Evolutionary conservation across 2,113 vertebrate species (phyloP), one percentile per base, ranked within the genome.

Genomic region (Dicrurus megarhynchus): DNA sequence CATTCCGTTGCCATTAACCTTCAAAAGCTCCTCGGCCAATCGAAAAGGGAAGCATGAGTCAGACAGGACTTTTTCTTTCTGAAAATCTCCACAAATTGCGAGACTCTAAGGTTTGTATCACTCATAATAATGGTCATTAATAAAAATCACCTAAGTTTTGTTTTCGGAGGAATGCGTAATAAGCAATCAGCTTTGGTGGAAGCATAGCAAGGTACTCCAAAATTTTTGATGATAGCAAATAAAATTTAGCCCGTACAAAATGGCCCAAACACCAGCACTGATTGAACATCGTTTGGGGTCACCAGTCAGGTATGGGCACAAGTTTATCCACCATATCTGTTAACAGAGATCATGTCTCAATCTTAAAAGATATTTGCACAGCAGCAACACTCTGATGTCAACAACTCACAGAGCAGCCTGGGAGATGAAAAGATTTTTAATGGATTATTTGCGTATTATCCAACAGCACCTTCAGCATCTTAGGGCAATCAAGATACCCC

Each of bases 371-470:
- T 50, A 63, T 86, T 90, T 90, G 60, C 30, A 11, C 35, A 81
- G 39, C 35, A 78, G 39, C 35, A 78, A 42, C 32, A 28, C 12
- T 22, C 30, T 50, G 89, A 82, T 41, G 20, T 75, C 28, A 93
- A 91, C 65, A 89, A 11, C 28, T 67, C 9, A 8, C 49, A 78
- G 53, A 49, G 6, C 11, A 46, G 2, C 44, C 57, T 32, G 47
- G 22, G 77, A 93, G 82, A 97, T 75, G 41, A 94, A 52, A 83
- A 90, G 49, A 47, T 88, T 84, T 93, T 57, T 44, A 68, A 82
- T 65, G 41, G 49, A 56, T 87, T 94, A 63, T 73, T 65, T 90
- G 46, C 64, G 15, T 64, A 33, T 75, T 67, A 81, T 73, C 74
- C 44, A 87, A 61, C 35, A 82, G 7, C 74, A 87, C 71, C 50